Conservation (phyloP, 2,113 vertebrate genomes). For the Lipotes vexillifer region DNA sequence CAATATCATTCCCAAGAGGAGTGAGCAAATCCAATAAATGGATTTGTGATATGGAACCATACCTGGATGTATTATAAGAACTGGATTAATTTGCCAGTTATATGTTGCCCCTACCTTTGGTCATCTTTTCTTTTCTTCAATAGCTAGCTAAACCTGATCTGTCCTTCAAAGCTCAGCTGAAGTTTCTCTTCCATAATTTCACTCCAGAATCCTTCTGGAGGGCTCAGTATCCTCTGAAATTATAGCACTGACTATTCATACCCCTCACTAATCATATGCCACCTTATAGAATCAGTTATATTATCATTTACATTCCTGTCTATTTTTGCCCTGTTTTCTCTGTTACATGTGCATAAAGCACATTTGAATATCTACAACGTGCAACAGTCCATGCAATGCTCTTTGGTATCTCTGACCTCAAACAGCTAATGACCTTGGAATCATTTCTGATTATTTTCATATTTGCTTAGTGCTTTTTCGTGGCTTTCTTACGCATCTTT, state of each 20-base stretch:
- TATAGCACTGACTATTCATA: neutral
- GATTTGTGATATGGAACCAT: neutral
- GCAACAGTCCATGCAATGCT: neutral
- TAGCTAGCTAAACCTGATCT: neutral
- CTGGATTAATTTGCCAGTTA: neutral
- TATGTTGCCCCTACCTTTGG: neutral
- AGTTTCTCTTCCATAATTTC: neutral
- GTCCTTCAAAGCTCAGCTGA: neutral
- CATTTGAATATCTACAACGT: neutral
- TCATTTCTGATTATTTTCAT: neutral
- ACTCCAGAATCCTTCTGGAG: neutral
- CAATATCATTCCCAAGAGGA: neutral
- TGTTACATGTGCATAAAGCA: neutral
- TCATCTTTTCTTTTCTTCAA: neutral
- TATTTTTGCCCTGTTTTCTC: neutral
- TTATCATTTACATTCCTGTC: neutral
- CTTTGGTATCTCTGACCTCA: neutral
- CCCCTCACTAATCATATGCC: neutral
- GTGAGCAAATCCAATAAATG: neutral
- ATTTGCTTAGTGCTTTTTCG: neutral
- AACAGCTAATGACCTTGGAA: neutral
- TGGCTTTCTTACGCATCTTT: neutral
- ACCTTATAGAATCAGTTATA: neutral
- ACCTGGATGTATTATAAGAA: neutral
- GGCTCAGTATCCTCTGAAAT: neutral